phyloP scores from a whole-genome alignment of 2,113 vertebrate species.

The Leiothrix lutea region DNA sequence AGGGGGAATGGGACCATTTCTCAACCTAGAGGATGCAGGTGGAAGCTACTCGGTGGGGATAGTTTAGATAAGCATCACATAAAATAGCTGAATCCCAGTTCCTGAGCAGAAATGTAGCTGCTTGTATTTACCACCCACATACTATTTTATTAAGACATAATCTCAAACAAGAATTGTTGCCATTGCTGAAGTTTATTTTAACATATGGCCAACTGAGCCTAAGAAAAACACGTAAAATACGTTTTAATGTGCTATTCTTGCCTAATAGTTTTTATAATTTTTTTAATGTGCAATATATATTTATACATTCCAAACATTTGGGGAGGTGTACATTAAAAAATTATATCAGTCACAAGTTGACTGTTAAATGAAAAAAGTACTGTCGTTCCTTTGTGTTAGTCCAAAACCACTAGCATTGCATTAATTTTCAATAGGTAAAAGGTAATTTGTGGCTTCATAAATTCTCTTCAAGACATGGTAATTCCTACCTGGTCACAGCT shows the following conservation, averaged over 20 bases:
- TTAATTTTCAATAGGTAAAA: constrained; percentile 59
- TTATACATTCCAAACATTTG: constrained; percentile 48
- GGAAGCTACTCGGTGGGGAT: not conserved
- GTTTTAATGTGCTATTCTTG: constrained; percentile 56
- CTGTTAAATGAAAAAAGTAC: constrained; percentile 33
- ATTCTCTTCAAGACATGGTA: constrained; percentile 14
- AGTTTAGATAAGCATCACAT: not conserved
- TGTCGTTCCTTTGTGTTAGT: constrained; percentile 21
- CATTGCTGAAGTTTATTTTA: constrained; percentile 72
- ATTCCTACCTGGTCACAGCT: constrained; percentile 56
- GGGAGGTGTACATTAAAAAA: not conserved
- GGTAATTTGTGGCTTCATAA: constrained; percentile 64
- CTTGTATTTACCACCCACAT: constrained; percentile 67
- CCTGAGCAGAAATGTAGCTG: not conserved
- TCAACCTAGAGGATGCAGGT: not conserved
- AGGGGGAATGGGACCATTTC: not conserved
- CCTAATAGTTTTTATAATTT: constrained; percentile 40
- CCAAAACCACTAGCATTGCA: not conserved
- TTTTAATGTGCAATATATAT: constrained; percentile 49
- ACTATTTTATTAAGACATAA: constrained; percentile 74
- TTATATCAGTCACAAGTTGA: constrained; percentile 33
- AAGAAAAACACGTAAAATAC: constrained; percentile 69
- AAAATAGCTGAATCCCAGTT: not conserved
- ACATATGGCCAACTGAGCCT: constrained; percentile 68
- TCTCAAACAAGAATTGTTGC: constrained; percentile 66